Evolutionary conservation across 2,888 invertebrate species (phyloP), one percentile per base, ranked within the genome.

Genomic region (Rhodophaea formosa): DNA sequence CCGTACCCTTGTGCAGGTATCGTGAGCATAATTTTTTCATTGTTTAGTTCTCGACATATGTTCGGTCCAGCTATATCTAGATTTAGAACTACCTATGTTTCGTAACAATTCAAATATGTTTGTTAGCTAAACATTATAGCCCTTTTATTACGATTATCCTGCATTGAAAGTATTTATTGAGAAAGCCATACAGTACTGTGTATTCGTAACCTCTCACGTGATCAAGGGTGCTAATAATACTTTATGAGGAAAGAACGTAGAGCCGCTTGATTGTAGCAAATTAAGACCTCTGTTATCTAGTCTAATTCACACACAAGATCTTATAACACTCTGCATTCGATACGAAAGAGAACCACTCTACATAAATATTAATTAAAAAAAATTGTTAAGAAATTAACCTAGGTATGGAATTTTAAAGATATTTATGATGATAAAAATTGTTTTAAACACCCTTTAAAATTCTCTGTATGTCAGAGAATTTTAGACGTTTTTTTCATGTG

Each of bases 1-100:
- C 65, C 84, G 89, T 62, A 77, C 82, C 58, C 67, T 91, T 46
- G 71, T 83, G 56, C 91, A 91, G 89, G 91, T 91, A 83, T 63
- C 58, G 61, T 67, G 55, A 39, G 17, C 30, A 3, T 57, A 59
- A 60, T 47, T 56, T 15, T 12, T 6, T 39, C n/a, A 3, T 15
- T 16, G 15, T 46, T 8, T 29, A 29, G 14, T 30, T 32, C 15
- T 49, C 7, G 15, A 7, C 32, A 10, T 29, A 30, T 51, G 12
- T 58, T 47, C n/a, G 47, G 47, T n/a, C 47, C 29, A 39, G 44
- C 49, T 43, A 16, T 8, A 10, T 10, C 35, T 32, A 8, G 2
- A 49, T 23, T 56, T 44, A 15, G 53, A 39, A 7, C 15, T 51
- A n/a, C n/a, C n/a, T n/a, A 35, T 79, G 88, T 90, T 90, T 89